Conservation (phyloP, 2,113 vertebrate genomes). For the Sus scrofa region T2T-Sscrofa CM000812.6:161081001-161081500, state of each 20-base stretch:
- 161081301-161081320: neutral
- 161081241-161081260: neutral
- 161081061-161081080: neutral
- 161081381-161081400: too few species aligned
- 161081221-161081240: neutral
- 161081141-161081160: neutral
- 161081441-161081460: too few species aligned
- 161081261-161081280: neutral
- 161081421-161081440: too few species aligned
- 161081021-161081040: neutral
- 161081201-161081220: neutral
- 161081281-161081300: neutral
- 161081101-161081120: neutral
- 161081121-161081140: fast-evolving
- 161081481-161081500: too few species aligned
- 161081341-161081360: too few species aligned
- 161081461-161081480: too few species aligned
- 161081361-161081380: too few species aligned
- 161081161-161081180: too few species aligned
- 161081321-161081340: neutral
- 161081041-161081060: fast-evolving
- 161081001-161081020: fast-evolving
- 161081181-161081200: neutral
- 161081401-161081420: too few species aligned
- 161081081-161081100: fast-evolving